Percentiles rank a stretch among this genome's conserved stretches.
phyloP scores from a whole-genome alignment of 1,140 invertebrate species.

The Nasonia giraulti region DNA sequence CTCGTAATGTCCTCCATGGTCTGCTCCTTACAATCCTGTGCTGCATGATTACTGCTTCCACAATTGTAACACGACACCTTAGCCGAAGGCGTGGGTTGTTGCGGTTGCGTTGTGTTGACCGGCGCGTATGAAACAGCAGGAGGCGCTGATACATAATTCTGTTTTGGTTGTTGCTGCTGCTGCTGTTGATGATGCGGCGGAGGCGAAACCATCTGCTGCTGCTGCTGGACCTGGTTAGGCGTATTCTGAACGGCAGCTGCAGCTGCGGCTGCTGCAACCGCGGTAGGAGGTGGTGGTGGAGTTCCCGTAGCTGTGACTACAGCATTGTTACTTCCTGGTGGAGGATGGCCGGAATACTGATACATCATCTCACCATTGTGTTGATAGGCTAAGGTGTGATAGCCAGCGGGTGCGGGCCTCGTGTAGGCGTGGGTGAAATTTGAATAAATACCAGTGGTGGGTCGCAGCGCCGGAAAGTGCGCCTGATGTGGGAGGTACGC shows the following conservation, averaged over 20 bases:
- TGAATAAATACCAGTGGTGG: constrained; percentile 68
- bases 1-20: constrained; percentile 92
- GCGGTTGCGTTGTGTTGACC: constrained; percentile 65
- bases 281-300: constrained; percentile 69
- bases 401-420: constrained; percentile 69
- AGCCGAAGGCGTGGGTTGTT: constrained; percentile 73
- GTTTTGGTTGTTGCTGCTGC: constrained; percentile 68
- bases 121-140: constrained; percentile 62
- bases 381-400: constrained; percentile 68
- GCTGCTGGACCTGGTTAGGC: constrained; percentile 34
- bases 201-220: constrained; percentile 46
- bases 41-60: constrained; percentile 83
- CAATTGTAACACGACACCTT: constrained; percentile 82
- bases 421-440: constrained; percentile 71
- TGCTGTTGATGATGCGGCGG: constrained; percentile 60
- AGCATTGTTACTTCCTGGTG: constrained; percentile 58
- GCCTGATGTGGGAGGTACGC: constrained; percentile 69
- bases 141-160: constrained; percentile 68
- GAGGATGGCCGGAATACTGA: constrained; percentile 73
- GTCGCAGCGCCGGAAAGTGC: constrained; percentile 70
- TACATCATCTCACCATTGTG: constrained; percentile 75
- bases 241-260: constrained; percentile 62
- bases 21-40: constrained; percentile 87
- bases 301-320: constrained; percentile 51
- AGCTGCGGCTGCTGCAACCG: constrained; percentile 68